phyloP scores from a whole-genome alignment of 2,113 vertebrate genomes.

The Ceuthmochares aereus region DNA sequence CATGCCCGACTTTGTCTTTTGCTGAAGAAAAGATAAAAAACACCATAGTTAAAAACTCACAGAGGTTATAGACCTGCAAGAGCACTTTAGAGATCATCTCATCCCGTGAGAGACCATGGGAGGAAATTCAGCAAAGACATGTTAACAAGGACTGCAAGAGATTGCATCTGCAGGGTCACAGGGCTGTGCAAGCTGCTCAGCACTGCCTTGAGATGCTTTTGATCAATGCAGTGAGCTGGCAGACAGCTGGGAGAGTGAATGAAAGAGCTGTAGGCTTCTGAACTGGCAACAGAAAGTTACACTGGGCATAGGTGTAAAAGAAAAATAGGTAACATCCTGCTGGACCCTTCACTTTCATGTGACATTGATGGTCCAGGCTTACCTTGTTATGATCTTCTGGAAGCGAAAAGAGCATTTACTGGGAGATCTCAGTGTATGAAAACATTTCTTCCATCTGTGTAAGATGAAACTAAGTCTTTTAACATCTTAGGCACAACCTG shows the following conservation, averaged over 20 bases:
- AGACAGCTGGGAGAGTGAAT: slow-evolving; percentile 74
- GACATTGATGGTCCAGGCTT: slow-evolving; percentile 41
- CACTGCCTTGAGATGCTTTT: slow-evolving; percentile 71
- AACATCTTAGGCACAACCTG: background rate
- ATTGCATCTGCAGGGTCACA: background rate
- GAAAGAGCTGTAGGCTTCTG: slow-evolving; percentile 72
- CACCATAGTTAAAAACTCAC: background rate
- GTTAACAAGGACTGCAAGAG: fast-evolving
- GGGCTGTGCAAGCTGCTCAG: background rate
- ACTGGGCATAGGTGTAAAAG: slow-evolving; percentile 62
- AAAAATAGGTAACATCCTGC: slow-evolving; percentile 68
- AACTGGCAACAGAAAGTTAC: slow-evolving; percentile 55
- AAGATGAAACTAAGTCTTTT: background rate
- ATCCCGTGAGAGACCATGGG: background rate
- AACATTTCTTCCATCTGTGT: background rate
- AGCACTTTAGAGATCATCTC: background rate
- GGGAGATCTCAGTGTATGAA: background rate
- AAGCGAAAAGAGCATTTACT: background rate
- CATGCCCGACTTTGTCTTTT: slow-evolving; percentile 4
- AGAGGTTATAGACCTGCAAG: background rate
- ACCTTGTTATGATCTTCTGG: slow-evolving; percentile 73
- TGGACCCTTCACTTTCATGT: slow-evolving; percentile 39
- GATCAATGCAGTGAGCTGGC: slow-evolving; percentile 72
- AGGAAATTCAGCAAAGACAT: background rate
- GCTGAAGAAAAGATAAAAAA: background rate